Evolutionary conservation across 2,888 invertebrate species (phyloP), one percentile per base, ranked within the genome.

Genomic region (Margaritifera margaritifera): DNA sequence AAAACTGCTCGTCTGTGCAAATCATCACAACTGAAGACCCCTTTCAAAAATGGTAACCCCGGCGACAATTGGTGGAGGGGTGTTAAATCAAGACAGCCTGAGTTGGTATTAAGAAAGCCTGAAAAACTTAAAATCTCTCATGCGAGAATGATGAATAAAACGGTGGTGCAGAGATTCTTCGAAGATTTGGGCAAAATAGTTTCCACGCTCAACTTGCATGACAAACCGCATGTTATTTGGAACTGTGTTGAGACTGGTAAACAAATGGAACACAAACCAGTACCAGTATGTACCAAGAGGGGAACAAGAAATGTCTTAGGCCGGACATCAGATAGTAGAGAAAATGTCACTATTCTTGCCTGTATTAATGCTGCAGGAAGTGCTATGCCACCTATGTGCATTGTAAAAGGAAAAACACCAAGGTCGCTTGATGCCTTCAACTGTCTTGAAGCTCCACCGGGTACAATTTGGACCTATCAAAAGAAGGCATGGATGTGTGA

Each of bases 51-150:
- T 5, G 5, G 27, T 31, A 31, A 6, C 3, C 27, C 27, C n/a
- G n/a, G n/a, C n/a, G n/a, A n/a, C 6, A 51, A 62, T 22, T 62
- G 62, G 62, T 52, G 52, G 4, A 53, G 22, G n/a, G 62, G 62
- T 20, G 20, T 62, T 6, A 52, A 52, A 62, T 31, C 31, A 31
- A 31, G 8, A 31, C 31, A 31, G 1, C 25, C 53, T n/a, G 53
- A 62, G 0, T 20, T 62, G 11, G 53, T 24, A 24, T 4, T 53
- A 42, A 24, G 53, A 24, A 62, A 62, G 22, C 62, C 62, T 22
- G 31, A 24, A 31, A 6, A 31, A 0, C 8, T 31, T 8, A n/a
- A 31, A 6, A 6, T 8, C 31, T 31, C 8, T 6, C 8, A 0
- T 31, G 6, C 27, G 6, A 31, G 31, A 31, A 31, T 4, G 31